These are phyloP conservation scores for Mastacembelus armatus DNA, from an alignment of 2,797 vertebrate genomes.

Conservation along the genomic window DNA sequence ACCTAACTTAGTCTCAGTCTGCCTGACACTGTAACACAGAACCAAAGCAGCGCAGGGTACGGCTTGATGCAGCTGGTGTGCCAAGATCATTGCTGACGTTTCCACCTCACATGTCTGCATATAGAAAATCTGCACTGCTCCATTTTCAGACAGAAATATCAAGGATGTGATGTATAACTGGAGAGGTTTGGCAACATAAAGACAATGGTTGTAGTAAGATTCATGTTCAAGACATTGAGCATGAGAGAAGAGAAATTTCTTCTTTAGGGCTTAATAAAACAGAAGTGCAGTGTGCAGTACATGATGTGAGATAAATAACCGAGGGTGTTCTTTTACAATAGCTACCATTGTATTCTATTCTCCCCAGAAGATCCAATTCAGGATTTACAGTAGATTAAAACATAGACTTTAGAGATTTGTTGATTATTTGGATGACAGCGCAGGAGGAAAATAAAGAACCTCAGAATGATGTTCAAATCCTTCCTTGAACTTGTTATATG, in stretches of 20 bases:
- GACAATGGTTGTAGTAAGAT: too few species aligned
- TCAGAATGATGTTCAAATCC: neutral
- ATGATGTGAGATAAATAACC: conserved; percentile 11
- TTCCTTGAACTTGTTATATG: neutral
- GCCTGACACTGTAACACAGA: conserved; percentile 25
- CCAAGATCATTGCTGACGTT: neutral
- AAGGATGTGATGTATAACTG: neutral
- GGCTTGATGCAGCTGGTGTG: neutral
- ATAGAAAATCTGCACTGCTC: neutral
- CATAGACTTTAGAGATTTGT: too few species aligned
- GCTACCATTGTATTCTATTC: conserved; percentile 9
- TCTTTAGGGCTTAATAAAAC: neutral
- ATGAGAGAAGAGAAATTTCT: neutral
- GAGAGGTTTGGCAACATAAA: neutral
- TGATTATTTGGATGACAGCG: too few species aligned
- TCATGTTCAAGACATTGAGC: too few species aligned
- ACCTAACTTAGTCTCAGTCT: conserved; percentile 16
- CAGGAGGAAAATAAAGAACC: too few species aligned
- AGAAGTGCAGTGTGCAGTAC: neutral
- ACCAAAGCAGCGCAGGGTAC: neutral
- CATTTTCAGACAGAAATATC: neutral
- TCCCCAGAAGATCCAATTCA: too few species aligned
- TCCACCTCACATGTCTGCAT: neutral
- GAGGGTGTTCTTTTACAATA: conserved; percentile 13
- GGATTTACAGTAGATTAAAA: too few species aligned